phyloP scores from a whole-genome alignment of 92 coral and sea anemone genomes.

The Epizoanthus ramosus region DNA sequence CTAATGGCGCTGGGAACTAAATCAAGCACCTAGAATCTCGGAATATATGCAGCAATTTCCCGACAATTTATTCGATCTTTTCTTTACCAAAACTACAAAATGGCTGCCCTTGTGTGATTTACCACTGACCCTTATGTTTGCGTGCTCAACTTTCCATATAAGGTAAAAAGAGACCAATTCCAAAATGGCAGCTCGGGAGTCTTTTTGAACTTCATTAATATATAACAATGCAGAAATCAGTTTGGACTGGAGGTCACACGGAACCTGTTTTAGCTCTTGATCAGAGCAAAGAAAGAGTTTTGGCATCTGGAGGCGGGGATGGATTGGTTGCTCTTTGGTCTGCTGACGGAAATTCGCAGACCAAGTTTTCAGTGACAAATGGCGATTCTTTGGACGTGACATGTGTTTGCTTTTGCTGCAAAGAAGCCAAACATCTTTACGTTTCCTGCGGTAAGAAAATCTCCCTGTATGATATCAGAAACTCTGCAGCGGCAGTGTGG shows the following conservation, averaged over 20 bases:
- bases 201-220: background rate
- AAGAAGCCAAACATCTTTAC: constrained; percentile 73
- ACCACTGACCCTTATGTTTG: too few relatives aligned
- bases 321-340: constrained; percentile 85
- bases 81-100: too few relatives aligned
- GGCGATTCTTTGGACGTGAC: constrained; percentile 52
- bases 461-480: constrained; percentile 76
- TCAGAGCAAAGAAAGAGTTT: constrained; percentile 71
- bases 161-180: too few relatives aligned
- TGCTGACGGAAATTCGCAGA: constrained; percentile 67
- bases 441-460: constrained; percentile 80
- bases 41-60: too few relatives aligned
- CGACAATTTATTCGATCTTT: too few relatives aligned
- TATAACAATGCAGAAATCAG: constrained; percentile 56
- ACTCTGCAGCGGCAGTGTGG: constrained; percentile 52
- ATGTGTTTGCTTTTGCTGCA: constrained; percentile 70
- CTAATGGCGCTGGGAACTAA: background rate
- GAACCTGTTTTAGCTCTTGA: constrained; percentile 81
- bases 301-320: constrained; percentile 93
- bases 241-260: constrained; percentile 83
- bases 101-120: too few relatives aligned
- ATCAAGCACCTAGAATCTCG: background rate
- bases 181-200: background rate
- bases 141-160: too few relatives aligned
- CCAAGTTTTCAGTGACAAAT: constrained; percentile 45